These are phyloP conservation scores for Crypturellus tataupa DNA, from an alignment of 2,797 vertebrate genomes.

Conservation along the genomic window DNA sequence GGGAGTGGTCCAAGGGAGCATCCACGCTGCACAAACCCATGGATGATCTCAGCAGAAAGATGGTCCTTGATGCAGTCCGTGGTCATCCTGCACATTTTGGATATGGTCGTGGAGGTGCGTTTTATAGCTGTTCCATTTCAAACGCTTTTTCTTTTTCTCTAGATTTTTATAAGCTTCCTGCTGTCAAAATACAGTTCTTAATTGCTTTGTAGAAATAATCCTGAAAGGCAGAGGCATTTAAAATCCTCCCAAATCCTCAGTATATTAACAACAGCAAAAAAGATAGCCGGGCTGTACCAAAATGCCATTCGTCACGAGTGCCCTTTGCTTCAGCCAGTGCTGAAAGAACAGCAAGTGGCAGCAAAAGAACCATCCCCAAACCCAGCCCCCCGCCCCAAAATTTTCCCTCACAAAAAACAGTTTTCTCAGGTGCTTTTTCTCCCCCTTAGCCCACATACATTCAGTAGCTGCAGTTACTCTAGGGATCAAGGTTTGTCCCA, in stretches of 20 bases:
- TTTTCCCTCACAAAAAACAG: conserved; percentile 50
- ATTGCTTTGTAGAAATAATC: conserved; percentile 73
- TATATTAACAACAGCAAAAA: conserved; percentile 73
- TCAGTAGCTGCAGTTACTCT: conserved; percentile 46
- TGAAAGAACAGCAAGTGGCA: conserved; percentile 70
- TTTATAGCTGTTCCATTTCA: conserved; percentile 44
- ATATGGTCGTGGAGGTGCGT: conserved; percentile 58
- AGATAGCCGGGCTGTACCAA: conserved; percentile 72
- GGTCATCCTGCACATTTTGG: background rate
- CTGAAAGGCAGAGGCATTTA: conserved; percentile 71
- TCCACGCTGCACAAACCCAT: conserved; percentile 18
- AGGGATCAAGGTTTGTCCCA: background rate
- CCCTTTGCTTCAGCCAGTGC: conserved; percentile 56
- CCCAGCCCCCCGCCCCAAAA: background rate
- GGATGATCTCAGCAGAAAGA: conserved; percentile 46
- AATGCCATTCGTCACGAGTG: conserved; percentile 40
- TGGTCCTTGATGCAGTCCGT: background rate
- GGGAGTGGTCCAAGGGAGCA: conserved; percentile 12
- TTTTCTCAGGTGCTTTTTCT: conserved; percentile 49
- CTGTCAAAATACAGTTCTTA: conserved; percentile 66
- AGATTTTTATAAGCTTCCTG: conserved; percentile 61
- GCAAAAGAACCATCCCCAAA: conserved; percentile 65
- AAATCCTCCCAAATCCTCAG: conserved; percentile 66
- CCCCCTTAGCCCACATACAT: conserved; percentile 61
- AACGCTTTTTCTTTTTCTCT: conserved; percentile 17